These are phyloP conservation scores for Microctenopoma lineatum DNA, from an alignment of 2,797 vertebrate genomes.

Conservation along the genomic window DNA sequence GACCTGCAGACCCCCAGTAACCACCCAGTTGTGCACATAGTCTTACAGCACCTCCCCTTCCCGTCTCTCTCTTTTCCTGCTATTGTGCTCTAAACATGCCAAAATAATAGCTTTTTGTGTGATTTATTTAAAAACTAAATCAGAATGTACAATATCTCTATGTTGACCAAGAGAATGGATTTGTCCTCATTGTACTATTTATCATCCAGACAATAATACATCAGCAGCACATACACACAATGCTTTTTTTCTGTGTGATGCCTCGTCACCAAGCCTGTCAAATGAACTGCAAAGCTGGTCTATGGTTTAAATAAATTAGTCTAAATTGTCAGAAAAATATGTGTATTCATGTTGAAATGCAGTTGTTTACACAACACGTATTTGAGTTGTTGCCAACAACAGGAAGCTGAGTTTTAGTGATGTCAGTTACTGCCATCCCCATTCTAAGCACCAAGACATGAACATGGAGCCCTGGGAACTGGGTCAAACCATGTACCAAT, in stretches of 20 bases:
- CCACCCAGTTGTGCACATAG: conserved; percentile 41
- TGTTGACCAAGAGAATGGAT: conserved; percentile 54
- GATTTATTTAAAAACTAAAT: conserved; percentile 67
- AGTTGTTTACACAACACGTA: conserved; percentile 6
- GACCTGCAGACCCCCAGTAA: conserved; percentile 51
- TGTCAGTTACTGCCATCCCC: conserved; percentile 55
- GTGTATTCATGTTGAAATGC: conserved; percentile 13
- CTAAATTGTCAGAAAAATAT: not conserved
- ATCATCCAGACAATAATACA: conserved; percentile 43
- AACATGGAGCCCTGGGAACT: conserved; percentile 76
- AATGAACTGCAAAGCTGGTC: not conserved
- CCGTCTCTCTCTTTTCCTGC: conserved; percentile 78
- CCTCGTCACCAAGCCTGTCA: not conserved
- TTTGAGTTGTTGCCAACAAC: conserved; percentile 20
- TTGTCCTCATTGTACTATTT: conserved; percentile 47
- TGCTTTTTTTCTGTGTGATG: conserved; percentile 20
- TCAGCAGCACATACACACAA: conserved; percentile 19
- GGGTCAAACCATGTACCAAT: conserved; percentile 74
- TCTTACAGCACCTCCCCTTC: conserved; percentile 60
- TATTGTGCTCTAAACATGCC: conserved; percentile 76
- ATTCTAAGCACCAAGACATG: conserved; percentile 56
- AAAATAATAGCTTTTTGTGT: conserved; percentile 70
- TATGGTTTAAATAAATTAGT: not conserved
- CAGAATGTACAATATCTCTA: conserved; percentile 39
- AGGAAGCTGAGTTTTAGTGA: conserved; percentile 49